Base-by-base conservation (phyloP, 2,888 invertebrate species). In the Caenorhabditis parvicauda region DNA sequence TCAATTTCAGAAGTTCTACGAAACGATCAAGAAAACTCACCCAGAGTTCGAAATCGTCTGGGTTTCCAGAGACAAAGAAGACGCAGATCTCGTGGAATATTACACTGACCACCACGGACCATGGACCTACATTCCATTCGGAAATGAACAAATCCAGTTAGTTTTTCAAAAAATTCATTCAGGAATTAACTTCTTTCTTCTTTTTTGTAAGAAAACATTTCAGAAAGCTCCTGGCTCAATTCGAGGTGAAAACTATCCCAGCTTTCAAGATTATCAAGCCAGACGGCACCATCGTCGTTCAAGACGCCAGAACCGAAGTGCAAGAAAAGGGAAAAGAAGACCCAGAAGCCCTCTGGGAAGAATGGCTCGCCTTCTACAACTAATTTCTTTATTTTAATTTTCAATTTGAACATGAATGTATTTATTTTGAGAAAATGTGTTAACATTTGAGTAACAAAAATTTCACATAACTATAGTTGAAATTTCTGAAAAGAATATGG, bases 231-330 rank as follows among this genome's bases (percentile, higher is more conserved):
- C 49, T 69, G 27, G 39, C 44, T 9, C 79, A 80, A 49, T 77
- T 65, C 63, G 75, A 76, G 41, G 68, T 78, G 29, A 77, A 76
- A 45, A 77, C 79, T 3, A 83, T 84, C 51, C 84, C 84, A 14
- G 79, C 82, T 24, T 74, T 84, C 42, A 70, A 83, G n/a, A 75
- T 84, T 4, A 67, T 84, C n/a, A 81, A 81, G 58, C 81, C 81
- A 24, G 79, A 82, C 65, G 84, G 84, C n/a, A 76, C 79, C 19
- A 74, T 84, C 2, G 76, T 84, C 22, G 81, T 83, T 1, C 64
- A 70, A 21, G 82, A 82, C 55, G 84, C 84, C 4, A 75, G 84
- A 17, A 82, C 81, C 41, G 84, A 84, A 48, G 80, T 84, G n/a
- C 81, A 82, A 49, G 62, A 70, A 17, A 63, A 67, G 22, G 68